Evolutionary conservation across 2,113 vertebrate genomes (phyloP), one percentile per base, ranked within the genome.

Genomic region (Pavo muticus): DNA sequence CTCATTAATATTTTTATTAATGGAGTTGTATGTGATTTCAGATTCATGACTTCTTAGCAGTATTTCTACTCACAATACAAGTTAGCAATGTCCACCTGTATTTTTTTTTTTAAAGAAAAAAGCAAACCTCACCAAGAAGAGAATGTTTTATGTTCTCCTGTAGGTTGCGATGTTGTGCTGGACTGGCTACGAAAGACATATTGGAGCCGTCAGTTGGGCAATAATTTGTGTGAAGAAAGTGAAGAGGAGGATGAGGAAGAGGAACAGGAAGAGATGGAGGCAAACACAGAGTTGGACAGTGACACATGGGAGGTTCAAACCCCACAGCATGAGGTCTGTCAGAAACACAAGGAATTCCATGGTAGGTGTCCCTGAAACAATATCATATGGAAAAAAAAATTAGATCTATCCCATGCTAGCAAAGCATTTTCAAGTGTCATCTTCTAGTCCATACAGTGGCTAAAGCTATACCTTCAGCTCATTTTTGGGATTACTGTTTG

Each of bases 101-200:
- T 24, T 4, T 7, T 25, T 16, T 71, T 57, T 67, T 80, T 75
- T 39, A 9, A 4, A 0, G 72, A 56, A 39, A 11, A 16, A 56
- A 71, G 42, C 35, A 84, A 40, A 63, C 14, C 6, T 92, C 12
- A 5, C 18, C 75, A 69, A 74, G 65, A 60, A 56, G 40, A 29
- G 27, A 15, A 42, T 37, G 4, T 68, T 92, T 91, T 65, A 17
- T 89, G 2, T 77, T 94, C 50, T 69, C 5, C 29, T 39, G 47
- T 69, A 99, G 98, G 98, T 2, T 99, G 99, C 54, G 98, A 98
- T 68, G 98, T 98, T 94, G 98, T 99, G n/a, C 97, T 99, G 92
- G 97, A 99, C n/a, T 99, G 99, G 99, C 98, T 99, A 25, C 98
- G 99, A 86, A 98, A 98, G 84, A 98, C 98, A 1, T 99, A 98